phyloP scores from a whole-genome alignment of 2,888 invertebrate species.

The Sinhomidia bicolor region DNA sequence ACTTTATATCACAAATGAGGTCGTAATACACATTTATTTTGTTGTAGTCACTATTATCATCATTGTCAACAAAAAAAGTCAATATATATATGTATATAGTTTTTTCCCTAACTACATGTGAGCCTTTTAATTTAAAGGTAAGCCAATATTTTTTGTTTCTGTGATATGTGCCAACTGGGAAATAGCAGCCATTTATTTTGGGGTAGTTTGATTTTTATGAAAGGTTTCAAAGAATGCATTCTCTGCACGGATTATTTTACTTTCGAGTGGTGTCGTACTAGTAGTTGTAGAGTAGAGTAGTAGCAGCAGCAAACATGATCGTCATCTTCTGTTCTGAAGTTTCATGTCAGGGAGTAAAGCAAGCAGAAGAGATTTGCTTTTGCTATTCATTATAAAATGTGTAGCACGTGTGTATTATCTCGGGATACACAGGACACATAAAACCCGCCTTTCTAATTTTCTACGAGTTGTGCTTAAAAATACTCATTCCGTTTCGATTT shows the following conservation, averaged over 20 bases:
- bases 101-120: too few species aligned
- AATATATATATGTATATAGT: too few species aligned
- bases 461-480: neutral
- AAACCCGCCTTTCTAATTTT: constrained; percentile 17
- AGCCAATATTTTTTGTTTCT: neutral
- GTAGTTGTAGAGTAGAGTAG: too few species aligned
- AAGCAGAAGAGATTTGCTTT: constrained; percentile 5
- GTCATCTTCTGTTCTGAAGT: neutral
- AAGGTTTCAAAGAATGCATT: neutral
- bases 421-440: neutral
- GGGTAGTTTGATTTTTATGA: neutral
- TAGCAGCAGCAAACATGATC: neutral
- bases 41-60: neutral
- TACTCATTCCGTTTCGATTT: constrained; percentile 49
- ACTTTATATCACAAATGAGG: neutral
- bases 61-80: neutral
- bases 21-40: neutral
- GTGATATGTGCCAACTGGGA: too few species aligned
- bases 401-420: neutral
- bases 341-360: neutral
- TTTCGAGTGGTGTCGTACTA: too few species aligned
- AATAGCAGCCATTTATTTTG: neutral
- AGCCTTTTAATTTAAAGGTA: neutral
- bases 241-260: neutral
- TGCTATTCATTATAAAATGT: neutral